phyloP scores from a whole-genome alignment of 2,888 invertebrate genomes.

The Carabus problematicus region DNA sequence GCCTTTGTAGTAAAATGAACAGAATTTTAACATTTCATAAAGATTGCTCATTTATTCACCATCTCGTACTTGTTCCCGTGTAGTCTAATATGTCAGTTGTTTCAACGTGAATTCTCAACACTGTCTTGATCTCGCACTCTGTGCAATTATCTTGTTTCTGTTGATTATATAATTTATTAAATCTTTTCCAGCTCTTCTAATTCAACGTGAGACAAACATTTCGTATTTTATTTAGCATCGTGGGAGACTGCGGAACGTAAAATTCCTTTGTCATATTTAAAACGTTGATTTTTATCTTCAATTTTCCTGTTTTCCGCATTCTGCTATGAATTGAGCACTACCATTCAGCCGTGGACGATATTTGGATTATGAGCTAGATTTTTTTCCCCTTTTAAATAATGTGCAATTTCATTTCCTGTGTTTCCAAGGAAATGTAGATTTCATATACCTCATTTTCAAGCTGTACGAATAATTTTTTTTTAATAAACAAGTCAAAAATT shows the following conservation, averaged over 20 bases:
- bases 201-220: slow-evolving; percentile 18
- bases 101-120: slow-evolving; percentile 10
- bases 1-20: slow-evolving; percentile 13
- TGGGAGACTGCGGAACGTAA: not conserved
- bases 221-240: slow-evolving; percentile 11
- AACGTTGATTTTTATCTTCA: slow-evolving; percentile 33
- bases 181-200: slow-evolving; percentile 22
- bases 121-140: not conserved
- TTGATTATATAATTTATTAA: slow-evolving; percentile 32
- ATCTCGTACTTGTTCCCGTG: slow-evolving; percentile 15
- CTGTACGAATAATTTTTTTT: no score
- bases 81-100: no score
- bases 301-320: slow-evolving; percentile 20
- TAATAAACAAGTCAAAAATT: no score
- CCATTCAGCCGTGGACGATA: not conserved
- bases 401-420: no score
- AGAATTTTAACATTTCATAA: slow-evolving; percentile 30
- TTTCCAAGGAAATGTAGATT: no score
- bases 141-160: not conserved
- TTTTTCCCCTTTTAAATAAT: no score
- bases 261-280: slow-evolving; percentile 30
- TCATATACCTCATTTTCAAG: no score
- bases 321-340: slow-evolving; percentile 8
- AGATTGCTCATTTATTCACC: slow-evolving; percentile 27
- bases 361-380: not conserved